Conservation (phyloP, 1,140 invertebrate genomes). For the Lordiphosa stackelbergi region DNA sequence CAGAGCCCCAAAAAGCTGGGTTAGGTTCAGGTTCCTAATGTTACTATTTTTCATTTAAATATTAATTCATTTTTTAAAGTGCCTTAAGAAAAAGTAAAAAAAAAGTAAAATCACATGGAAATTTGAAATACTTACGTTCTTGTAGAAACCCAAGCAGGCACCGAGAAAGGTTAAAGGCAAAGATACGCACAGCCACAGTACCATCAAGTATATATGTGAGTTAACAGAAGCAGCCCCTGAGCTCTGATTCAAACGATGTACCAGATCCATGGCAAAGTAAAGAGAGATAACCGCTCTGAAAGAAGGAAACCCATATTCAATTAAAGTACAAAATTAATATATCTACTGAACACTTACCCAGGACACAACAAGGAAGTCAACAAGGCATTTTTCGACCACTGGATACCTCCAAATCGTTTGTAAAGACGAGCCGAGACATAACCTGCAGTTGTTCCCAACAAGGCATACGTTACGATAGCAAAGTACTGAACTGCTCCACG, state of each 20-base stretch:
- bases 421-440: not conserved
- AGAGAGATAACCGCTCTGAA: not conserved
- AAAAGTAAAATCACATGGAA: not conserved
- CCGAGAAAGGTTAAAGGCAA: not conserved
- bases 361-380: not conserved
- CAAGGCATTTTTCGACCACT: not conserved
- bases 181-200: not conserved
- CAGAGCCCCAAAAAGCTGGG: too few relatives aligned
- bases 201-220: not conserved
- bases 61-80: too few relatives aligned
- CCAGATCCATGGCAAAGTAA: not conserved
- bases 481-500: not conserved
- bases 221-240: not conserved
- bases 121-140: not conserved
- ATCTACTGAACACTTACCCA: not conserved
- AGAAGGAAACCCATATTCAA: not conserved
- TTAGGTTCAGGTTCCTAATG: too few relatives aligned
- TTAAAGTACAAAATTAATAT: not conserved
- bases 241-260: not conserved
- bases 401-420: not conserved
- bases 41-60: too few relatives aligned
- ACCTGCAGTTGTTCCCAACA: not conserved
- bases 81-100: not conserved
- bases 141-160: slow-evolving; percentile 6
- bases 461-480: not conserved